A percentile compares a stretch with the other conserved stretches of the same genome.
Evolutionary conservation across 1,140 invertebrate genomes (phyloP).

Genomic region (Euschistus heros): DNA sequence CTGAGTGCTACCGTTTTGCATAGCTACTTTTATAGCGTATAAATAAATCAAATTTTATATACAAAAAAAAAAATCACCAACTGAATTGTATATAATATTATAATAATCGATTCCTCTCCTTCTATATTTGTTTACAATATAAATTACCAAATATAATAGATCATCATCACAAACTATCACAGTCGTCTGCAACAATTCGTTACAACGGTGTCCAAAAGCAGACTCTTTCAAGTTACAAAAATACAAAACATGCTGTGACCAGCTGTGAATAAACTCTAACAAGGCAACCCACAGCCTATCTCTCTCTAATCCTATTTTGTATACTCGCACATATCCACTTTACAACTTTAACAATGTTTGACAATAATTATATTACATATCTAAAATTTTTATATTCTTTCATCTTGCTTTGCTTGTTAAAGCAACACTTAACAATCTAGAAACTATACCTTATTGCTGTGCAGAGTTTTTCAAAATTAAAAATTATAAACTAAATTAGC

Average conservation of each 20-base stretch:
- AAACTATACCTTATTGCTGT: constrained; percentile 1
- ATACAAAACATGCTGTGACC: constrained; percentile 26
- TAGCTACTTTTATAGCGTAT: not conserved
- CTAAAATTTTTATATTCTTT: not conserved
- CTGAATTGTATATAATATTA: constrained; percentile 5
- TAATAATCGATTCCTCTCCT: not conserved
- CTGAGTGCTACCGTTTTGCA: constrained; percentile 14
- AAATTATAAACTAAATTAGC: no score
- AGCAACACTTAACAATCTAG: not conserved
- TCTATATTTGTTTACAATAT: constrained; percentile 22
- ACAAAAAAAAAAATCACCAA: constrained; percentile 14
- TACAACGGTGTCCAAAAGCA: constrained; percentile 21
- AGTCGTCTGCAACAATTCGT: constrained; percentile 25
- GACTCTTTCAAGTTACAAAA: constrained; percentile 26
- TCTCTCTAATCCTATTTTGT: not conserved
- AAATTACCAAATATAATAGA: constrained; percentile 23
- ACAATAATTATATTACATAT: not conserved
- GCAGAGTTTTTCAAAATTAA: not conserved
- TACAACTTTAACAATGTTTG: not conserved
- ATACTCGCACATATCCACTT: not conserved
- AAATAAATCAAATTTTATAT: constrained; percentile 13
- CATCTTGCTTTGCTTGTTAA: not conserved
- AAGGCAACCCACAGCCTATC: constrained; percentile 28
- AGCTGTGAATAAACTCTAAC: constrained; percentile 19
- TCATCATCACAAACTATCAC: constrained; percentile 31